Percentiles rank a stretch among this genome's conserved stretches.
Evolutionary conservation across 2,797 vertebrate species (phyloP).

Genomic region (Oceanodroma leucorhoa): DNA sequence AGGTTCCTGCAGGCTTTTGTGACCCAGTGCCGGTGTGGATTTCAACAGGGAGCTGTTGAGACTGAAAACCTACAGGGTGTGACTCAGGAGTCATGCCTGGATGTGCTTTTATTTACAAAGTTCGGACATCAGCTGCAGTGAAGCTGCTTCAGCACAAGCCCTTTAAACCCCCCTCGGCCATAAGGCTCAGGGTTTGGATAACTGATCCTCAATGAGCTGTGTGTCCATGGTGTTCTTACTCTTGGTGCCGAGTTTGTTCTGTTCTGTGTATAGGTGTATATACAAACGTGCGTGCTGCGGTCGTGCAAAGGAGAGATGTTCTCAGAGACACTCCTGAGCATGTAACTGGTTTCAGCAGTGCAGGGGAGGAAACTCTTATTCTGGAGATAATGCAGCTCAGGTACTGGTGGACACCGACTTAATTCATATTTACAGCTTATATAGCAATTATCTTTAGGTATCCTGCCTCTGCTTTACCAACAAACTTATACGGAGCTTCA

Average conservation of each 20-base stretch:
- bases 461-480: background rate
- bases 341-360: background rate
- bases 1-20: background rate
- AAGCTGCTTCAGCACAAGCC: background rate
- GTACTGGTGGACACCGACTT: background rate
- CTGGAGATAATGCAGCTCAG: background rate
- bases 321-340: background rate
- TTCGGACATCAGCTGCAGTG: background rate
- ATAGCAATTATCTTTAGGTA: background rate
- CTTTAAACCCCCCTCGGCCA: background rate
- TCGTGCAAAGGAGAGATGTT: rapidly evolving
- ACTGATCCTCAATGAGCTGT: background rate
- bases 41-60: background rate
- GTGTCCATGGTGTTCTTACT: rapidly evolving
- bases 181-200: background rate
- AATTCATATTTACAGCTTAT: background rate
- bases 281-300: rapidly evolving
- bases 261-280: background rate
- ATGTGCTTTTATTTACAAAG: background rate
- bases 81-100: background rate
- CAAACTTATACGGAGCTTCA: background rate
- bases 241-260: background rate
- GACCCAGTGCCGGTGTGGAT: background rate
- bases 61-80: background rate
- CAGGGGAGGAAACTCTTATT: background rate